Conservation (phyloP, 2,113 vertebrate species). For the Stegastes partitus region DNA sequence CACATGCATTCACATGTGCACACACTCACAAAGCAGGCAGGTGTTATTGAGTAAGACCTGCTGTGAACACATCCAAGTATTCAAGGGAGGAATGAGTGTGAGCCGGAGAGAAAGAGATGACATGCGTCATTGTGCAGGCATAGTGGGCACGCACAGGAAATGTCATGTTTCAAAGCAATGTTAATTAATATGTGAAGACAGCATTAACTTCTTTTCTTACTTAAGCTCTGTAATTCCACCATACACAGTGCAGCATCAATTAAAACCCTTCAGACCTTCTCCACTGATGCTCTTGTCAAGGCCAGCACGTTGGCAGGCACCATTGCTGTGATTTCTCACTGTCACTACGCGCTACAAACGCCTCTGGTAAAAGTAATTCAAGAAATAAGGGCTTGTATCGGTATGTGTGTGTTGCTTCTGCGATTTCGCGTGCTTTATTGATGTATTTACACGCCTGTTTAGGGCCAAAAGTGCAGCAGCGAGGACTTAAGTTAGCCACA, state of each 20-base stretch:
- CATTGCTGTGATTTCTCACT: slow-evolving; percentile 17
- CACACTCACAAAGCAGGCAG: slow-evolving; percentile 53
- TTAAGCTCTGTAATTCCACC: slow-evolving; percentile 72
- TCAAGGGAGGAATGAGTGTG: slow-evolving; percentile 29
- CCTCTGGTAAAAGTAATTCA: slow-evolving; percentile 9
- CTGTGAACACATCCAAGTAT: slow-evolving; percentile 41
- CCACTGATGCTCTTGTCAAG: slow-evolving; percentile 47
- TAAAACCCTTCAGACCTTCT: slow-evolving; percentile 68
- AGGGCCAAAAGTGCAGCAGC: slow-evolving; percentile 29
- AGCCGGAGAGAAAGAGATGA: slow-evolving; percentile 33
- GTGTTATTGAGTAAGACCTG: slow-evolving; percentile 67
- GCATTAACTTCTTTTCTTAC: slow-evolving; percentile 69
- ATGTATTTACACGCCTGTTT: slow-evolving; percentile 34
- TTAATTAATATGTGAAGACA: slow-evolving; percentile 75
- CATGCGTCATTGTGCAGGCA: slow-evolving; percentile 31
- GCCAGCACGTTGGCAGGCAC: slow-evolving; percentile 20
- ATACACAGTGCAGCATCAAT: slow-evolving; percentile 71
- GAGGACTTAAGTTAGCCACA: slow-evolving; percentile 51
- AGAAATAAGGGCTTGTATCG: background rate
- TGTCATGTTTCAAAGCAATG: slow-evolving; percentile 75
- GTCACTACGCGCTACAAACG: background rate
- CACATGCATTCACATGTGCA: slow-evolving; percentile 21
- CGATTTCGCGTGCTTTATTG: slow-evolving; percentile 19
- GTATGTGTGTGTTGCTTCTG: slow-evolving; percentile 12
- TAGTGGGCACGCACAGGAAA: slow-evolving; percentile 61